phyloP scores from a whole-genome alignment of 1,140 invertebrate species.

The Camponotus pennsylvanicus region DNA sequence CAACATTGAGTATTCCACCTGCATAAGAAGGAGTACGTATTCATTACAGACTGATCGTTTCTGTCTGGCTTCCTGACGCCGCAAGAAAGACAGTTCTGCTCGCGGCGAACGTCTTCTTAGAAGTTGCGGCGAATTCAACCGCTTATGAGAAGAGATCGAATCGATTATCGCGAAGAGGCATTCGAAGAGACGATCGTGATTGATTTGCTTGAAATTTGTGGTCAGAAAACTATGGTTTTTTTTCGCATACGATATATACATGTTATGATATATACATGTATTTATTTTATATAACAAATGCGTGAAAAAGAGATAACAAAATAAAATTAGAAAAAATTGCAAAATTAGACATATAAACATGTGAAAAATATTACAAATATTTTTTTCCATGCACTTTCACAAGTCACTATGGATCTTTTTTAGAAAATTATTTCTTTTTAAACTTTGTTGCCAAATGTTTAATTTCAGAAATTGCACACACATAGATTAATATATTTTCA shows the following conservation, averaged over 20 bases:
- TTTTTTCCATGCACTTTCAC: background rate
- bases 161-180: background rate
- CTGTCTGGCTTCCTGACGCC: background rate
- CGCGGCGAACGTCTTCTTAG: background rate
- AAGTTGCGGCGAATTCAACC: background rate
- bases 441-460: background rate
- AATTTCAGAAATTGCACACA: background rate
- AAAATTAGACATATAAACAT: background rate
- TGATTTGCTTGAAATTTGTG: background rate
- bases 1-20: slow-evolving; percentile 30
- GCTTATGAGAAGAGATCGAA: background rate
- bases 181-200: background rate
- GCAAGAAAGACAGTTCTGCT: background rate
- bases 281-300: background rate
- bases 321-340: background rate
- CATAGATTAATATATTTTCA: background rate
- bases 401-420: background rate
- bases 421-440: background rate
- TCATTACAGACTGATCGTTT: slow-evolving; percentile 7
- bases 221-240: background rate
- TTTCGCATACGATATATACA: background rate
- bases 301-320: background rate
- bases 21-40: background rate
- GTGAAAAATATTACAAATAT: background rate
- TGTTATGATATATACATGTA: background rate